Percentiles rank a stretch among this genome's conserved stretches.
phyloP scores from a whole-genome alignment of 2,113 vertebrate species.

The Clarias macrocephalus region DNA sequence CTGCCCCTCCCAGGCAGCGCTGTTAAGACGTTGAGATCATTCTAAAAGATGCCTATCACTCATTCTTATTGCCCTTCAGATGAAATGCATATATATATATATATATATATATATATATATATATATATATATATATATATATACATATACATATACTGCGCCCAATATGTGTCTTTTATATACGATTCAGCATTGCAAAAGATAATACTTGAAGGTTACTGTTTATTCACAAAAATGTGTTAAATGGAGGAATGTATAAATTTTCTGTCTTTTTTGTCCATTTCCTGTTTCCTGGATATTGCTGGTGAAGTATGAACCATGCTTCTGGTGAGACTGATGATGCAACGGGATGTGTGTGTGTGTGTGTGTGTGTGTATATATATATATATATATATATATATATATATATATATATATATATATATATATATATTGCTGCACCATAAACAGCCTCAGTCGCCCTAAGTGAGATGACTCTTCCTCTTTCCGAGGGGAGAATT shows the following conservation, averaged over 20 bases:
- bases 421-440: conserved; percentile 64
- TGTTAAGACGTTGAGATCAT: conserved; percentile 79
- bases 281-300: conserved; percentile 1
- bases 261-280: background rate
- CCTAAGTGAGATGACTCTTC: conserved; percentile 55
- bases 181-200: background rate
- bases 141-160: conserved; percentile 37
- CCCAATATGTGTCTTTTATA: conserved; percentile 13
- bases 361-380: conserved; percentile 17
- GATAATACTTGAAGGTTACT: background rate
- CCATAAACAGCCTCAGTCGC: conserved; percentile 46
- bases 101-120: conserved; percentile 43
- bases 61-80: conserved; percentile 42
- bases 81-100: conserved; percentile 51
- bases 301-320: conserved; percentile 39
- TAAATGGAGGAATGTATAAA: background rate
- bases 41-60: conserved; percentile 72
- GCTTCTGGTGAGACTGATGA: conserved; percentile 34
- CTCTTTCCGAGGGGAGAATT: conserved; percentile 53
- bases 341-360: background rate
- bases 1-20: conserved; percentile 57
- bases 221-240: background rate
- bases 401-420: background rate
- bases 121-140: conserved; percentile 49
- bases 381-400: too few relatives aligned